Evolutionary conservation across 1,140 invertebrate genomes (phyloP).

Genomic region (Plutomurus gul): DNA sequence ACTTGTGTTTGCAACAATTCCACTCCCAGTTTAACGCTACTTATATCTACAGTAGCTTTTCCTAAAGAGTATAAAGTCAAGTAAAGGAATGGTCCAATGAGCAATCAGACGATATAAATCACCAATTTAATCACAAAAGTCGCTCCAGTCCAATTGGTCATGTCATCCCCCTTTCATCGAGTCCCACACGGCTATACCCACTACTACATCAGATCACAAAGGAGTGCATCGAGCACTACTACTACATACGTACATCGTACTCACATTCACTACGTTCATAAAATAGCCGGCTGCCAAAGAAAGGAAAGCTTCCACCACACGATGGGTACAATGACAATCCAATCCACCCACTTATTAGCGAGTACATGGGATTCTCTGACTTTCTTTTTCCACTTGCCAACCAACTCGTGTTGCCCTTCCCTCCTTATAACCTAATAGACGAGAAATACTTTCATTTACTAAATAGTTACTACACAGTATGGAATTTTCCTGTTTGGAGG

Average conservation of each 20-base stretch:
- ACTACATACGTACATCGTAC: not conserved
- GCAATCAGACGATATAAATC: slow-evolving; percentile 53
- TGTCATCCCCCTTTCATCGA: slow-evolving; percentile 41
- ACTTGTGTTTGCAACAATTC: slow-evolving; percentile 17
- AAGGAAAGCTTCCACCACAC: not conserved
- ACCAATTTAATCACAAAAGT: slow-evolving; percentile 53
- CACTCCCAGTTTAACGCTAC: not conserved
- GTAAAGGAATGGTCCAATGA: slow-evolving; percentile 45
- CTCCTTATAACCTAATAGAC: not conserved
- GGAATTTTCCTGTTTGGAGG: not conserved
- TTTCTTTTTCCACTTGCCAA: not conserved
- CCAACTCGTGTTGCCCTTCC: not conserved
- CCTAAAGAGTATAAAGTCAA: slow-evolving; percentile 24
- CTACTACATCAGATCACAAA: not conserved
- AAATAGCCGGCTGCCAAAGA: slow-evolving; percentile 16
- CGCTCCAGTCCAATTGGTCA: slow-evolving; percentile 36
- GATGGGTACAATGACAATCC: not conserved
- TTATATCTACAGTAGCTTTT: not conserved
- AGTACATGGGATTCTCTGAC: not conserved
- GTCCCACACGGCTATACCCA: not conserved
- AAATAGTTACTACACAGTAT: not conserved
- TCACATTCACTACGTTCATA: slow-evolving; percentile 21
- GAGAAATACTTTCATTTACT: not conserved
- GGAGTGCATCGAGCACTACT: not conserved
- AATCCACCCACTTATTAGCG: slow-evolving; percentile 14